Evolutionary conservation across 2,113 vertebrate genomes (phyloP), one percentile per base, ranked within the genome.

Genomic region (Otis tarda): DNA sequence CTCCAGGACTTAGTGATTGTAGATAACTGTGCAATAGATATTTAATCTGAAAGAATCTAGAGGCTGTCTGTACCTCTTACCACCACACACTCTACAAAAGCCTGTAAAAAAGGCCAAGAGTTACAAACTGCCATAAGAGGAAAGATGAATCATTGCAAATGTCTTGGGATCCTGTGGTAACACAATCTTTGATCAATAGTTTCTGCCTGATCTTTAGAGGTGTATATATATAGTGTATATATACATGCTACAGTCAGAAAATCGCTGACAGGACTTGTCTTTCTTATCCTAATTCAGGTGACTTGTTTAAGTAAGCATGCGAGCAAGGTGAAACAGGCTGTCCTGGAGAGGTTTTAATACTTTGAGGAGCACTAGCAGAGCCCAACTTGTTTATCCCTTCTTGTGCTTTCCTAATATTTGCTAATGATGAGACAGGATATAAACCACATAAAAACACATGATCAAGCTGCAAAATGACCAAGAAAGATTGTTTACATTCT

Each of bases 401-500:
- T 35, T 75, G 21, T 76, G 21, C 49, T 89, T 87, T 89, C 69
- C 21, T 71, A 47, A 68, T 91, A 31, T 33, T 93, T 82, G 77
- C 63, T 93, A 43, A 65, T 93, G 81, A 55, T 53, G 31, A 76
- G 53, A 45, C 28, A 65, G 74, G 24, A 47, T 84, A 71, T 63
- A 82, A 93, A 87, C 9, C 31, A 60, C 56, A 78, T 68, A 69
- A 85, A 89, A 94, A 27, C 56, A 91, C 75, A 92, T 53, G 71
- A 90, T 57, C 28, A 59, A 91, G 78, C 69, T 50, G 22, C 31
- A 81, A 77, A 69, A 76, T 59, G 52, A 94, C 30, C 49, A 31
- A 89, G 56, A 73, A n/a, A 86, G 31, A 20, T 57, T 94, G 78
- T 92, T 94, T 94, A 91, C 47, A 68, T 94, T 81, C 85, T 92